These are phyloP conservation scores for Cacatua alba DNA, from an alignment of 2,113 vertebrate species.

Conservation along the genomic window DNA sequence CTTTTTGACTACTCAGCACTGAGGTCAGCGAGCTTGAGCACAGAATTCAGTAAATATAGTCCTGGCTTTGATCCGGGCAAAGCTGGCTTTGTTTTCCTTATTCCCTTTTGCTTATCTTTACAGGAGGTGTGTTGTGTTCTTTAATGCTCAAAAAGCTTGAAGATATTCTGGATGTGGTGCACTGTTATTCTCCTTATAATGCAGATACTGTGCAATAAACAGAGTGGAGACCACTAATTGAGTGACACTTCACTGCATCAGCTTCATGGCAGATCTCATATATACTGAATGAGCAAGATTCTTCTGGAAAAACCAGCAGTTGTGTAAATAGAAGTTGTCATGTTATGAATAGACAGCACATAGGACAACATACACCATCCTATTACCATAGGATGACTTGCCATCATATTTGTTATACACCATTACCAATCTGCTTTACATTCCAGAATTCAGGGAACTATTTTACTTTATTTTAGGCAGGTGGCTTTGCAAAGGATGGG, in stretches of 20 bases:
- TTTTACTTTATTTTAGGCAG: neutral
- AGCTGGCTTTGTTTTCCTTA: neutral
- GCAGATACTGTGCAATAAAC: neutral
- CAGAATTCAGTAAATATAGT: neutral
- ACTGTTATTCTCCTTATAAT: neutral
- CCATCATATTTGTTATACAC: neutral
- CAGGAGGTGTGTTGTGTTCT: neutral
- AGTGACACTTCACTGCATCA: neutral
- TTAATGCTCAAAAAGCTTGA: neutral
- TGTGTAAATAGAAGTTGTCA: neutral
- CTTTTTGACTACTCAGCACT: neutral
- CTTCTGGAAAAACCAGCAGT: neutral
- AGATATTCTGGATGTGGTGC: neutral
- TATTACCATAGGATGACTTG: neutral
- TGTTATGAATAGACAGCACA: neutral
- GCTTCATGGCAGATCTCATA: neutral
- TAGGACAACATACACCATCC: neutral
- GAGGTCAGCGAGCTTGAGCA: neutral
- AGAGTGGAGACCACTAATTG: neutral
- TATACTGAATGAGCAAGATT: neutral
- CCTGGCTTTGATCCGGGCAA: neutral
- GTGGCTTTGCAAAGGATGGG: accelerated
- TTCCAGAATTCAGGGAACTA: neutral
- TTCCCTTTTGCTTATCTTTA: neutral
- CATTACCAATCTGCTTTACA: neutral